Evolutionary conservation across 2,113 vertebrate genomes (phyloP).

Genomic region (Nothoprocta perdicaria): DNA sequence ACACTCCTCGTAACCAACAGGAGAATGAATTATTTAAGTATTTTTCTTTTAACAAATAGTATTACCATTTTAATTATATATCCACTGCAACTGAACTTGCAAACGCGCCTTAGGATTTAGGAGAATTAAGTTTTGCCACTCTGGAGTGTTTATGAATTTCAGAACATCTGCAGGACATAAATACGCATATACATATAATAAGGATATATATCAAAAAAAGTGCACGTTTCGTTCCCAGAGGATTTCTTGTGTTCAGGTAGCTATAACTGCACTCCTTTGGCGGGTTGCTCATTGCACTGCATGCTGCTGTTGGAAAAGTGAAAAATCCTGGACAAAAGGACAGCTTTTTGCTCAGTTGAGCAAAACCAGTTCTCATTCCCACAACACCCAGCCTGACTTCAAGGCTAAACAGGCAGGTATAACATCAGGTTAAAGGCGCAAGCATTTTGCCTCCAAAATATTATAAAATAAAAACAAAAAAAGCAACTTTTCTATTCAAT

Average conservation of each 20-base stretch:
- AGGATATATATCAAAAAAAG: fast-evolving
- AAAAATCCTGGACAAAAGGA: neutral
- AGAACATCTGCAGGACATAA: fast-evolving
- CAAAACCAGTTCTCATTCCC: neutral
- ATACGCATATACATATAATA: fast-evolving
- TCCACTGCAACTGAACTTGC: neutral
- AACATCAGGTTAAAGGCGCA: neutral
- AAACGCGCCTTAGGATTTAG: conserved; percentile 22
- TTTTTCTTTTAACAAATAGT: conserved; percentile 35
- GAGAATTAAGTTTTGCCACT: neutral
- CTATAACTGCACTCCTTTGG: neutral
- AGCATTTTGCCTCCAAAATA: neutral
- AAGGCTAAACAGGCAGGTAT: neutral
- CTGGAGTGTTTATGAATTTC: neutral
- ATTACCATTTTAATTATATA: conserved; percentile 38
- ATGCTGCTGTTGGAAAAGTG: neutral
- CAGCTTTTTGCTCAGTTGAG: neutral
- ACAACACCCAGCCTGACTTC: neutral
- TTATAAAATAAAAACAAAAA: too few species aligned
- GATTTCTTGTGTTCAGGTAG: neutral
- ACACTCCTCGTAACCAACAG: conserved; percentile 20
- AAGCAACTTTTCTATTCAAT: neutral
- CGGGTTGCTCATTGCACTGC: neutral
- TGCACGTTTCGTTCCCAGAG: neutral
- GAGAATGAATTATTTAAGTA: conserved; percentile 56